Percentiles rank a stretch among this genome's conserved stretches.
These are phyloP conservation scores for Bombus fervidus DNA, from an alignment of 1,140 invertebrate species.

Conservation along the genomic window DNA sequence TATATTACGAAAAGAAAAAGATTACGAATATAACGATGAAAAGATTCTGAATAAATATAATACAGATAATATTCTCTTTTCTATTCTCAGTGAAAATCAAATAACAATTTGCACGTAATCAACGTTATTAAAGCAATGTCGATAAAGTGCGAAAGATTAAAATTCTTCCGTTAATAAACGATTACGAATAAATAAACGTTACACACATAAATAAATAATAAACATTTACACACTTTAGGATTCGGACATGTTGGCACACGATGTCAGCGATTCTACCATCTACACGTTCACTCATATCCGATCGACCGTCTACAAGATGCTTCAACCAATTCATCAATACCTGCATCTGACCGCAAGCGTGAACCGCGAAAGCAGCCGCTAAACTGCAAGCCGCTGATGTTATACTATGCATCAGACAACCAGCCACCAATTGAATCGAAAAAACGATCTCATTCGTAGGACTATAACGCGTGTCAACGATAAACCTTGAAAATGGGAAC, in stretches of 20 bases:
- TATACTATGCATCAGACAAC: constrained; percentile 61
- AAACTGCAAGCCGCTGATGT: constrained; percentile 60
- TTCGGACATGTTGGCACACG: constrained; percentile 68
- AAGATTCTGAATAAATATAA: too few species aligned
- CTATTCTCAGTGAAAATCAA: too few species aligned
- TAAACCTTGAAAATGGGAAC: constrained; percentile 63
- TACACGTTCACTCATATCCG: constrained; percentile 27
- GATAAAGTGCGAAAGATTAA: background rate
- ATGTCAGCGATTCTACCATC: constrained; percentile 65
- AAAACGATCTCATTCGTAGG: constrained; percentile 64
- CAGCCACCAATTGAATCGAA: constrained; percentile 53
- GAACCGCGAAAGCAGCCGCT: constrained; percentile 68
- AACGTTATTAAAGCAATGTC: too few species aligned
- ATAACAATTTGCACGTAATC: too few species aligned
- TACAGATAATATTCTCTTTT: too few species aligned
- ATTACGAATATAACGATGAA: too few species aligned
- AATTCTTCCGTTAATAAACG: background rate
- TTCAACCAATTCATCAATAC: constrained; percentile 66
- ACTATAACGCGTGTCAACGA: constrained; percentile 56
- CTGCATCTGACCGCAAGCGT: constrained; percentile 69
- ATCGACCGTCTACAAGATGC: constrained; percentile 42
- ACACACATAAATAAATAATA: background rate
- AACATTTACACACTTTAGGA: constrained; percentile 53
- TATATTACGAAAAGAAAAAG: too few species aligned
- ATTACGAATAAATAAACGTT: background rate